These are phyloP conservation scores for Trichopria drosophilae DNA, from an alignment of 2,888 invertebrate genomes.

Conservation along the genomic window DNA sequence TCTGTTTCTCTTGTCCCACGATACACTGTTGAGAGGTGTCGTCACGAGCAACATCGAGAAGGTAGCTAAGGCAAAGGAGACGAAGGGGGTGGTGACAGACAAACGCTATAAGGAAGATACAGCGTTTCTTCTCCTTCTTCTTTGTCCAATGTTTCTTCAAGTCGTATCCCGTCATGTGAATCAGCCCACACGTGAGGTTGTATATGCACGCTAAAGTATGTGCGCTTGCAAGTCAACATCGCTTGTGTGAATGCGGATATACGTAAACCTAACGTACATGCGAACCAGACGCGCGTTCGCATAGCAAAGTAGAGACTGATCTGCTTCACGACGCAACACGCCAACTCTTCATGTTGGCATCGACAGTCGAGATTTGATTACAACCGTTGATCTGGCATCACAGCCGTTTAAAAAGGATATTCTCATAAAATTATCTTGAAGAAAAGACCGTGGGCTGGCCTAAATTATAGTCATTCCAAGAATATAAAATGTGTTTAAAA, in stretches of 20 bases:
- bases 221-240: not conserved
- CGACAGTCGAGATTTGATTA: no score
- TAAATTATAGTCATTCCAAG: no score
- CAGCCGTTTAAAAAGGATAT: no score
- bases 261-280: no score
- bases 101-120: constrained; percentile 17
- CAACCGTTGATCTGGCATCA: no score
- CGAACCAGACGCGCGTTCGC: not conserved
- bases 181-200: constrained; percentile 3
- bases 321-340: constrained; percentile 52
- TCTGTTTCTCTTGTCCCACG: constrained; percentile 13
- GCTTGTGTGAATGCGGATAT: constrained; percentile 1
- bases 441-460: no score
- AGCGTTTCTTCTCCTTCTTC: constrained; percentile 16
- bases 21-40: constrained; percentile 1
- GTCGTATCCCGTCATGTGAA: constrained; percentile 1
- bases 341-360: no score
- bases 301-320: constrained; percentile 43
- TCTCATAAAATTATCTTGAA: no score
- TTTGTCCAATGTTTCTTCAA: constrained; percentile 1
- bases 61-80: constrained; percentile 1
- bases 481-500: no score
- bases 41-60: not conserved
- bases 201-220: constrained; percentile 7
- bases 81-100: constrained; percentile 16